Conservation (phyloP, 2,797 vertebrate species). For the Columba guinea region DNA sequence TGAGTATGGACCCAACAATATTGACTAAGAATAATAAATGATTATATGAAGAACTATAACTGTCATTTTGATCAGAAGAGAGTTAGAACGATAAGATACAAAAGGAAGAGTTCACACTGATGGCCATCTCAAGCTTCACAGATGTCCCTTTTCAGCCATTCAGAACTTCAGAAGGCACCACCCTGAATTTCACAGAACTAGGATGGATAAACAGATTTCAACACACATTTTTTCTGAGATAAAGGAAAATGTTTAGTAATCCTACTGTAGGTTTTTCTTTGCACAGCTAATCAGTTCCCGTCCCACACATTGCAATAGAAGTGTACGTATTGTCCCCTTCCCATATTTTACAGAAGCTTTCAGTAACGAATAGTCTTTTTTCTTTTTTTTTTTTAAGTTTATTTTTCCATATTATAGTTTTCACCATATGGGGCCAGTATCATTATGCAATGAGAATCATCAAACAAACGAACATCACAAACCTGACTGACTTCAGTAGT, state of each 20-base stretch:
- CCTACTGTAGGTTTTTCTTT: background rate
- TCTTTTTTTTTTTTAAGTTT: background rate
- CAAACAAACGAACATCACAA: rapidly evolving
- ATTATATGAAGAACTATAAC: background rate
- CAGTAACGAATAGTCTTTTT: background rate
- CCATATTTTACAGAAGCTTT: background rate
- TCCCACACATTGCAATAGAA: background rate
- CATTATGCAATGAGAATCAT: background rate
- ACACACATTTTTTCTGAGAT: background rate
- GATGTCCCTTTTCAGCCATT: background rate
- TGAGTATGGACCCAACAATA: background rate
- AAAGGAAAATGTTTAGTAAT: background rate
- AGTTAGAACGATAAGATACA: background rate
- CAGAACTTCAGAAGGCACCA: background rate
- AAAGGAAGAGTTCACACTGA: background rate
- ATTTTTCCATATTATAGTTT: background rate
- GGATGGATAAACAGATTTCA: background rate
- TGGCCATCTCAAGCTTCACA: background rate
- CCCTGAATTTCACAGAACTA: background rate
- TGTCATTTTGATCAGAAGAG: background rate
- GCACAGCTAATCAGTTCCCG: background rate
- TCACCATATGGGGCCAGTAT: background rate
- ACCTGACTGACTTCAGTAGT: background rate
- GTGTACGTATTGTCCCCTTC: rapidly evolving
- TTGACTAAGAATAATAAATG: background rate